Evolutionary conservation across 2,797 vertebrate species (phyloP).

Genomic region (Tenualosa thibaudeaui): DNA sequence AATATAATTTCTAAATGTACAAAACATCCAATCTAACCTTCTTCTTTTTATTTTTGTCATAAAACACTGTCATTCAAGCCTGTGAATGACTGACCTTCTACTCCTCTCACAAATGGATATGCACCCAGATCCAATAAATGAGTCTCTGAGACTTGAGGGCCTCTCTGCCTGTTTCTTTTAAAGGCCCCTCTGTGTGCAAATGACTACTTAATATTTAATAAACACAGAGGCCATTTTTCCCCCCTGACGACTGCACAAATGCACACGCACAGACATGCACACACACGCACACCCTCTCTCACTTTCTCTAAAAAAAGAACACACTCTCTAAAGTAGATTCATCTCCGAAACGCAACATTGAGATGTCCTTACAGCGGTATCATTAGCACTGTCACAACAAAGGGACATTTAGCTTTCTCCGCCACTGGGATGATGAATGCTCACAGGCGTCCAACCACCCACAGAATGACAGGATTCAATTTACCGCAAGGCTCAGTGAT

Average conservation of each 20-base stretch:
- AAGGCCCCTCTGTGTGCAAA: neutral
- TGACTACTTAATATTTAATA: neutral
- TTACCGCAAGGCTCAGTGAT: slow-evolving; percentile 7
- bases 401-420: neutral
- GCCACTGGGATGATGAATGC: neutral
- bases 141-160: neutral
- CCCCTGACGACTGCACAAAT: neutral
- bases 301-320: neutral
- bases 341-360: neutral
- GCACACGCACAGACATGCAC: slow-evolving; percentile 21
- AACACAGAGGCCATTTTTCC: neutral
- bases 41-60: neutral
- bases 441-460: slow-evolving; percentile 17
- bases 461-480: slow-evolving; percentile 20
- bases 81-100: neutral
- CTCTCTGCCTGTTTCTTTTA: neutral
- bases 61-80: neutral
- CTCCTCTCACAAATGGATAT: neutral
- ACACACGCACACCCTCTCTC: neutral
- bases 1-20: neutral
- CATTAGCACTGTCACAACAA: slow-evolving; percentile 23
- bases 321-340: neutral
- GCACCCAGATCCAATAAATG: neutral
- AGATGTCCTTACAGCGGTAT: neutral
- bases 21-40: neutral